Evolutionary conservation across 1,140 invertebrate genomes (phyloP).

Genomic region (Lordiphosa mommai): DNA sequence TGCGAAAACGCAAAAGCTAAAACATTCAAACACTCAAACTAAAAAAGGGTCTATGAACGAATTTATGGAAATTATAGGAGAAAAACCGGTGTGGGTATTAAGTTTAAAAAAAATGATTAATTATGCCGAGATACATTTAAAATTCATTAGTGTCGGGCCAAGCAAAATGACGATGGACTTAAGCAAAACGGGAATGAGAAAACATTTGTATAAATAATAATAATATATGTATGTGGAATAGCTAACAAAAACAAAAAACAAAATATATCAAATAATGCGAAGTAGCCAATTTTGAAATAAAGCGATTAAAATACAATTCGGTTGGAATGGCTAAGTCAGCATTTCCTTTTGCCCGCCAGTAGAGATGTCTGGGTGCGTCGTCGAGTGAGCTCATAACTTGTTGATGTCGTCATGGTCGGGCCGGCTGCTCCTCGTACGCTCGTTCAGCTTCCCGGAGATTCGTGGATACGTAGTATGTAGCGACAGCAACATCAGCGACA

Average conservation of each 20-base stretch:
- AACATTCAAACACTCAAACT: constrained; percentile 10
- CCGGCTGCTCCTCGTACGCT: constrained; percentile 5
- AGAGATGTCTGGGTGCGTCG: not conserved
- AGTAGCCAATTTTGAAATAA: constrained; percentile 5
- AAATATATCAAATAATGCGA: not conserved
- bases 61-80: constrained; percentile 25
- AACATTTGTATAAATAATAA: constrained; percentile 51
- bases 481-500: constrained; percentile 15
- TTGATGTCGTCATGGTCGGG: constrained; percentile 57
- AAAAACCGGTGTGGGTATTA: not conserved
- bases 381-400: constrained; percentile 54
- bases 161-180: constrained; percentile 4
- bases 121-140: constrained; percentile 24
- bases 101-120: constrained; percentile 24
- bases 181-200: constrained; percentile 14
- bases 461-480: not conserved
- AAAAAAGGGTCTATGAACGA: constrained; percentile 8
- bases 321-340: not conserved
- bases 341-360: not conserved
- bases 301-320: not conserved
- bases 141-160: constrained; percentile 48
- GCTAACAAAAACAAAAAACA: not conserved
- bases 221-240: not conserved
- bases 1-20: constrained; percentile 20
- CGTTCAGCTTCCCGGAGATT: constrained; percentile 14